Evolutionary conservation across 1,140 invertebrate genomes (phyloP), one percentile per base, ranked within the genome.

Genomic region (Trissolcus basalis): DNA sequence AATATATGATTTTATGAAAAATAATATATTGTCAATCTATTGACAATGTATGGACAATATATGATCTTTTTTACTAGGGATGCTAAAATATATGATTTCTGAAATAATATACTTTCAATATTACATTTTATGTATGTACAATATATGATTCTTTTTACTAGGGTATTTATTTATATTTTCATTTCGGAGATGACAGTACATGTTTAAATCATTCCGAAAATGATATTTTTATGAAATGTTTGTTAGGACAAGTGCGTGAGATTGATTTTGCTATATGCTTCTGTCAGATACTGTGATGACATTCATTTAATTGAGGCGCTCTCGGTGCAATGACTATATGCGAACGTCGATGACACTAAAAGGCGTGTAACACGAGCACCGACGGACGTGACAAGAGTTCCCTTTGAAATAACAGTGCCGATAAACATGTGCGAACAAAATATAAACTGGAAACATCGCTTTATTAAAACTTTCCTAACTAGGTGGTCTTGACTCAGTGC

Each of bases 391-490:
- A 70, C 60, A 61, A 77, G 73, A 77, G 49, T 56, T 55, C 73
- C 65, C 54, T 69, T 77, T 67, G 67, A 67, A 67, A 77, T 70
- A 77, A 77, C 67, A 70, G 43, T 67, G 47, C 54, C 48, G 5
- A 16, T 41, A 61, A 55, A 74, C 67, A 70, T 50, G 61, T 60
- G 61, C 71, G 58, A 60, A 63, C 68, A 63, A 51, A 77, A 77
- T 72, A 77, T 71, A 51, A 72, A 77, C 74, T 77, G 14, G 61
- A 63, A 63, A 49, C 61, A 59, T 71, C 59, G 68, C 63, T 77
- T 71, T 71, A 77, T 77, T 71, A 67, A 67, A 77, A 72, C 61
- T 47, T 55, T 43, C 49, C 75, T 49, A 54, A 54, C 64, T 78
- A 73, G 75, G 75, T 78, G 75, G 75, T 73, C 75, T 53, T 50